Conservation (phyloP, 2,113 vertebrate genomes). For the Hystrix brachyura region DNA sequence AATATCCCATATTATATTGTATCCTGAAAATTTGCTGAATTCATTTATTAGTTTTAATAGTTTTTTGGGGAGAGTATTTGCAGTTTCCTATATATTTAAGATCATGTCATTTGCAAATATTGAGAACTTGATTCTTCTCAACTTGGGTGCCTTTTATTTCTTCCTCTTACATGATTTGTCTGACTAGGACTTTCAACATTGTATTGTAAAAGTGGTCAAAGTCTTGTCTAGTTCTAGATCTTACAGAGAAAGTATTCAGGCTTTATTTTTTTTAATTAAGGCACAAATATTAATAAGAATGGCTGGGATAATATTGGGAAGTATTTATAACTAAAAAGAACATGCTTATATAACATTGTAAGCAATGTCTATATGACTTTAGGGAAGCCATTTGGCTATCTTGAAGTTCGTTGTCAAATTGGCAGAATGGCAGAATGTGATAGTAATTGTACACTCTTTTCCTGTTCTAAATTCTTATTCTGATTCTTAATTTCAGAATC, state of each 20-base stretch:
- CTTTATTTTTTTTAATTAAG: background rate
- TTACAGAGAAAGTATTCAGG: background rate
- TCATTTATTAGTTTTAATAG: background rate
- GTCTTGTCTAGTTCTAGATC: background rate
- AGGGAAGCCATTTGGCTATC: background rate
- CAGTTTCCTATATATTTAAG: background rate
- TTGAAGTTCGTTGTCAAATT: background rate
- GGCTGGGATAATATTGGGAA: background rate
- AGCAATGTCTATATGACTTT: background rate
- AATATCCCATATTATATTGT: background rate
- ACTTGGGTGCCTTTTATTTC: background rate
- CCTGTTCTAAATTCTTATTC: background rate
- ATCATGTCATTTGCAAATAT: too few species aligned
- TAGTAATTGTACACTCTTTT: background rate
- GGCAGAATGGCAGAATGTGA: background rate
- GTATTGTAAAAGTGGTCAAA: background rate
- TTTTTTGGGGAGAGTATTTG: background rate
- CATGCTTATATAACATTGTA: background rate
- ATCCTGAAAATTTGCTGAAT: background rate
- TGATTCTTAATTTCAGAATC: background rate
- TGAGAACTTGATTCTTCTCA: background rate
- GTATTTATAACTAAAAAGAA: background rate
- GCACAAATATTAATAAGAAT: background rate
- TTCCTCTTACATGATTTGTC: background rate
- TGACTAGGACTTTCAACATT: background rate